phyloP scores from a whole-genome alignment of 2,113 vertebrate genomes.

The Gymnorhina tibicen region DNA sequence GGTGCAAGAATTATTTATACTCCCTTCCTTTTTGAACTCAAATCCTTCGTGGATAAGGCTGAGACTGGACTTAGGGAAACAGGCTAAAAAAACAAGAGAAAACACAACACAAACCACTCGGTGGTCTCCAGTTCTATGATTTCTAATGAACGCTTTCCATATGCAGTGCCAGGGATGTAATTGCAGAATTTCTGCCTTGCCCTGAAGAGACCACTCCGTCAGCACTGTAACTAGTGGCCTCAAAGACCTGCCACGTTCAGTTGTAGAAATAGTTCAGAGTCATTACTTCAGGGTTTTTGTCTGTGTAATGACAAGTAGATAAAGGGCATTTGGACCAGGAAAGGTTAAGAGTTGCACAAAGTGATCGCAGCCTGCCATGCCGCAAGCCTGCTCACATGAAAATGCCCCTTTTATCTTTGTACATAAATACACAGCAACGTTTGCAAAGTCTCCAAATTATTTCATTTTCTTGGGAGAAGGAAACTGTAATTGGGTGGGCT shows the following conservation, averaged over 20 bases:
- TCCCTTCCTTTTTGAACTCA: neutral
- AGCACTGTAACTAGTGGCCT: neutral
- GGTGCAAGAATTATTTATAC: neutral
- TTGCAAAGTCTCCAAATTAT: neutral
- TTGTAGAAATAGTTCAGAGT: neutral
- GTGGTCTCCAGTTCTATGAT: neutral
- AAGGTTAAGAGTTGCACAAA: neutral
- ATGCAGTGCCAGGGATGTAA: neutral
- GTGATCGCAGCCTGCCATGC: rapidly evolving
- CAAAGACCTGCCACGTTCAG: neutral
- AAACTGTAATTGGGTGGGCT: neutral
- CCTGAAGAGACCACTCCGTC: neutral
- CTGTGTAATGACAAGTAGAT: neutral
- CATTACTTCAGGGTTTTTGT: neutral
- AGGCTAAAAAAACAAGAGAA: neutral
- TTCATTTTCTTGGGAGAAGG: neutral
- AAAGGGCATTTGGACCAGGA: neutral
- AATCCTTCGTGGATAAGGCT: neutral
- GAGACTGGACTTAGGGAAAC: neutral
- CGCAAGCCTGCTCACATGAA: neutral
- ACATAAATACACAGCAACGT: neutral
- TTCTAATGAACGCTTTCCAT: neutral
- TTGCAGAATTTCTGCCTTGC: neutral
- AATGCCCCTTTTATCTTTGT: neutral
- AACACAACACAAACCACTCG: neutral